phyloP scores from a whole-genome alignment of 2,113 vertebrate genomes.

The Scomber scombrus region DNA sequence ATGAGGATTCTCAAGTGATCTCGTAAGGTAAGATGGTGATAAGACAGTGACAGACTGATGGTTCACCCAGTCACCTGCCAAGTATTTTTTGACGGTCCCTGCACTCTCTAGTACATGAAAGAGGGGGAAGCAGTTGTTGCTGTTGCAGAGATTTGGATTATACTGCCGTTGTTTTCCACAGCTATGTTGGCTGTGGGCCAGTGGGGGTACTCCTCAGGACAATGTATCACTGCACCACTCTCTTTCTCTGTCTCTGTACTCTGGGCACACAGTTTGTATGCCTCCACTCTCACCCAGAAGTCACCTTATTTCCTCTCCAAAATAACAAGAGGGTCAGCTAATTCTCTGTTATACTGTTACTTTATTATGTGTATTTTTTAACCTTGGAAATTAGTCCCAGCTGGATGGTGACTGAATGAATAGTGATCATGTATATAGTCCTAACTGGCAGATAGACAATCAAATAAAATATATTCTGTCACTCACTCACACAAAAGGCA shows the following conservation, averaged over 20 bases:
- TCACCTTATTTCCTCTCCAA: not conserved
- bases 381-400: not conserved
- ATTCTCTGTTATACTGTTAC: not conserved
- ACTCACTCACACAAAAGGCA: constrained; percentile 55
- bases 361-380: not conserved
- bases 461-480: constrained; percentile 34
- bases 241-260: constrained; percentile 1
- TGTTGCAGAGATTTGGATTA: constrained; percentile 44
- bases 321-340: not conserved
- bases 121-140: constrained; percentile 13
- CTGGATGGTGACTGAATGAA: not conserved
- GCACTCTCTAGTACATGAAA: not conserved
- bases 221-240: constrained; percentile 41
- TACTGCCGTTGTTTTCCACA: constrained; percentile 44
- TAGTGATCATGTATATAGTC: constrained; percentile 8
- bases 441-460: constrained; percentile 24
- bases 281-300: not conserved
- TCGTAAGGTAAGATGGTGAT: no score
- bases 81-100: no score
- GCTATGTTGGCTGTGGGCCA: constrained; percentile 47
- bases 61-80: no score
- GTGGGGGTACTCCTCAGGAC: constrained; percentile 9
- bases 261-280: not conserved
- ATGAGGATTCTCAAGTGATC: no score
- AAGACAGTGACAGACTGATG: no score